Percentiles rank a stretch among this genome's conserved stretches.
phyloP scores from a whole-genome alignment of 2,113 vertebrate species.

The Arothron firmamentum region DNA sequence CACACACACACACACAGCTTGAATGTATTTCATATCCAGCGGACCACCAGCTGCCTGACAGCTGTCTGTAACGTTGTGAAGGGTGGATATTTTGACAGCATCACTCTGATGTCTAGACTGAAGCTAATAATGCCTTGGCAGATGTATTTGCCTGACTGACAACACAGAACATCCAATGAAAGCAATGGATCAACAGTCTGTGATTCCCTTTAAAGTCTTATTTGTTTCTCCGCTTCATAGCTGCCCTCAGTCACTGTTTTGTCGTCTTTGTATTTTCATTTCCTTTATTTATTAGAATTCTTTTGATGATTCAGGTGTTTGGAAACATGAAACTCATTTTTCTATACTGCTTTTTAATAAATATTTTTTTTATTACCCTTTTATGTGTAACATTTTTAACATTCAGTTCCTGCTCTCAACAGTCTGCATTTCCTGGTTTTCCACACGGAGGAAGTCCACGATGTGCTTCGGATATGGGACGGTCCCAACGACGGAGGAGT shows the following conservation, averaged over 20 bases:
- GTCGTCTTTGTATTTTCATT: conserved; percentile 14
- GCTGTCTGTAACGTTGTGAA: conserved; percentile 58
- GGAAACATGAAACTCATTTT: too few species aligned
- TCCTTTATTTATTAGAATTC: conserved; percentile 20
- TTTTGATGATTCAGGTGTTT: background rate
- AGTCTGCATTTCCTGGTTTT: conserved; percentile 97
- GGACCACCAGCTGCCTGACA: conserved; percentile 66
- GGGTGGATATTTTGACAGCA: conserved; percentile 60
- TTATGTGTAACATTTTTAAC: background rate
- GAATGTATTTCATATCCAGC: conserved; percentile 35
- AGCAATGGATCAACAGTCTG: conserved; percentile 2
- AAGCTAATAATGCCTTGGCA: conserved; percentile 49
- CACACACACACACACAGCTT: conserved; percentile 5
- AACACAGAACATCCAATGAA: conserved; percentile 40
- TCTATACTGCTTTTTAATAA: background rate
- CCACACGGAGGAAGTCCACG: conserved; percentile 95
- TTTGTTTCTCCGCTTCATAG: conserved; percentile 27
- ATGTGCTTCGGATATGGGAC: conserved; percentile 93
- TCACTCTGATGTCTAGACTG: conserved; percentile 61
- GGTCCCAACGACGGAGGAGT: conserved; percentile 92
- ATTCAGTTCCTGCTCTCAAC: background rate
- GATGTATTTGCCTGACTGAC: conserved; percentile 53
- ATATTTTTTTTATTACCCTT: background rate
- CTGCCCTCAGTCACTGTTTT: conserved; percentile 10
- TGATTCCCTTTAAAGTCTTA: conserved; percentile 38